Percentiles rank a stretch among this genome's conserved stretches.
Conservation (phyloP, 2,797 vertebrate species). For the Danio albolineatus region DNA sequence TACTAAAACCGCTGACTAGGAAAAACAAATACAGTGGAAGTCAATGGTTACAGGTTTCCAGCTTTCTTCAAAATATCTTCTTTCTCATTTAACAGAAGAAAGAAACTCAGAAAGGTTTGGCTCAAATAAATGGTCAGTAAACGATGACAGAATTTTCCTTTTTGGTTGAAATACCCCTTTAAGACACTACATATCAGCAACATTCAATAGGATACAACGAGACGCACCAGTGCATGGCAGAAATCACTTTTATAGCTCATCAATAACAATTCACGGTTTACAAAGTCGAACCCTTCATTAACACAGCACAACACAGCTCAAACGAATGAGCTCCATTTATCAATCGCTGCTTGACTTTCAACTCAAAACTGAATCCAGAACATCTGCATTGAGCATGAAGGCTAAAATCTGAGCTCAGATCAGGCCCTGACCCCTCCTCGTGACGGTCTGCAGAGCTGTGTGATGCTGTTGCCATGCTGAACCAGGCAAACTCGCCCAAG, state of each 20-base stretch:
- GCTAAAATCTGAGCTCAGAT: slow-evolving; percentile 18
- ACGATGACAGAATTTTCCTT: too few species aligned
- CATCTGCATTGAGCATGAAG: slow-evolving; percentile 30
- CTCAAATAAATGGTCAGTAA: too few species aligned
- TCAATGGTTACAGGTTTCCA: too few species aligned
- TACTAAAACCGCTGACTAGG: too few species aligned
- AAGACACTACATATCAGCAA: slow-evolving; percentile 28
- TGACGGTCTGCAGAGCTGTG: slow-evolving; percentile 53
- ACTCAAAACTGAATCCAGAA: background rate
- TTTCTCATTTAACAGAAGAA: too few species aligned
- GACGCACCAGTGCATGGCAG: background rate
- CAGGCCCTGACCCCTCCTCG: slow-evolving; percentile 51
- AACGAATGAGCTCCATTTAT: background rate
- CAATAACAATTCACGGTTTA: slow-evolving; percentile 22
- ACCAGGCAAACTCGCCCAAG: slow-evolving; percentile 58
- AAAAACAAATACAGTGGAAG: too few species aligned
- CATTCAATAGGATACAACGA: background rate
- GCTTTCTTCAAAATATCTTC: too few species aligned
- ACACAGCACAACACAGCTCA: background rate
- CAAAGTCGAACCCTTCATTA: background rate
- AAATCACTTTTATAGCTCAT: background rate
- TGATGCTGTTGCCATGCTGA: slow-evolving; percentile 67
- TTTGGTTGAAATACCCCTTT: background rate
- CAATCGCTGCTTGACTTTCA: background rate
- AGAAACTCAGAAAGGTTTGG: too few species aligned